These are phyloP conservation scores for Xyliphius kryptos DNA, from an alignment of 2,113 vertebrate species.

Conservation along the genomic window DNA sequence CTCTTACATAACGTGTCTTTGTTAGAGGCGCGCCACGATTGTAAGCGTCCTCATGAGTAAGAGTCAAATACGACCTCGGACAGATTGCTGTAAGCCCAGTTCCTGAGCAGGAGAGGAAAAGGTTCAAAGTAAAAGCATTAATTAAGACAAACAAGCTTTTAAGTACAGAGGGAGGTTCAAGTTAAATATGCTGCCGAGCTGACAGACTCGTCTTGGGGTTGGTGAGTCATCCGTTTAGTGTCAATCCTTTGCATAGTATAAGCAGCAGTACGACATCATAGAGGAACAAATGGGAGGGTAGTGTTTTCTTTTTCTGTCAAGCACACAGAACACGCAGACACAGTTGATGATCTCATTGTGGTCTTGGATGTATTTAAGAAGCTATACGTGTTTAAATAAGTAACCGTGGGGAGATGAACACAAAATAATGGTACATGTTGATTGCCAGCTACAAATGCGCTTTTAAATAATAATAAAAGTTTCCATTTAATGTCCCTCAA, in stretches of 20 bases:
- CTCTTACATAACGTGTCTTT: slow-evolving; percentile 22
- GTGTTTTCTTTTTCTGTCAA: background rate
- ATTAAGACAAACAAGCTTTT: slow-evolving; percentile 25
- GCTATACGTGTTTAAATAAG: no score
- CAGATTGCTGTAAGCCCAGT: slow-evolving; percentile 13
- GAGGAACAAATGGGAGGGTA: background rate
- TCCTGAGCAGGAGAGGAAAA: slow-evolving; percentile 14
- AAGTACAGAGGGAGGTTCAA: slow-evolving; percentile 3
- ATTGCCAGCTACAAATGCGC: no score
- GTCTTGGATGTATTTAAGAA: no score
- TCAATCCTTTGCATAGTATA: slow-evolving; percentile 18
- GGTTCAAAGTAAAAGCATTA: slow-evolving; percentile 4
- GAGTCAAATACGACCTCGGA: slow-evolving; percentile 9
- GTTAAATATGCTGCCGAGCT: background rate
- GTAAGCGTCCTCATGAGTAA: slow-evolving; percentile 10
- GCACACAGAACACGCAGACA: no score
- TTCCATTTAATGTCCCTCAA: no score
- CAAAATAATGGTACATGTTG: no score
- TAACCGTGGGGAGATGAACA: no score
- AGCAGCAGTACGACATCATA: background rate
- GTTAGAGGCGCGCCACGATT: slow-evolving; percentile 1
- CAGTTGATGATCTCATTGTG: no score
- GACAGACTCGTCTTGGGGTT: background rate
- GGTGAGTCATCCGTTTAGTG: slow-evolving; percentile 20
- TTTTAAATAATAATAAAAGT: no score